A percentile compares a stretch with the other conserved stretches of the same genome.
Evolutionary conservation across 2,113 vertebrate genomes (phyloP).

Genomic region (Balaeniceps rex): DNA sequence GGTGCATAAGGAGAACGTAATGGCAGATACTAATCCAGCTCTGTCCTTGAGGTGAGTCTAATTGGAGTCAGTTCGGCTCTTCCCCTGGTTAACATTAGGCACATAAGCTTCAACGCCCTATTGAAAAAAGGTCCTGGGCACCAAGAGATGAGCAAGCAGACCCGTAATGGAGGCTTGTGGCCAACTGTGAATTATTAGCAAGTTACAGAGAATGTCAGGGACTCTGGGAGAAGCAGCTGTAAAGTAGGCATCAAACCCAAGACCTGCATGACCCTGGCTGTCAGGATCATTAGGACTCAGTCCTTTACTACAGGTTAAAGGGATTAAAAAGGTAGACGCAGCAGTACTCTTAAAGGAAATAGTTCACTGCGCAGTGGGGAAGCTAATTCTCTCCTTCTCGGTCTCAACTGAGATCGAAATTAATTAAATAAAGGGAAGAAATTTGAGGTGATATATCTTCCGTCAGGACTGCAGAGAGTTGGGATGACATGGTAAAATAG

Average conservation of each 20-base stretch:
- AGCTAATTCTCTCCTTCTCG: not conserved
- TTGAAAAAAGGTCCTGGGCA: not conserved
- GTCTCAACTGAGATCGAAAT: not conserved
- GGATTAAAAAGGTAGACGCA: not conserved
- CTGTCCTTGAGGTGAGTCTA: not conserved
- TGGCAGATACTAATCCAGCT: not conserved
- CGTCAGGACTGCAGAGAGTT: not conserved
- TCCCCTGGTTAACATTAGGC: not conserved
- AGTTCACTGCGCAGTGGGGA: not conserved
- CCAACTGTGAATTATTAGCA: not conserved
- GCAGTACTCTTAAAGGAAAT: not conserved
- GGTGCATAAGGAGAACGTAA: not conserved
- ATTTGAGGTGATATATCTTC: not conserved
- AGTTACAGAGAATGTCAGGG: not conserved
- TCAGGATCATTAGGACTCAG: not conserved
- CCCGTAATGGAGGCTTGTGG: not conserved
- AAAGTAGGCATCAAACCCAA: not conserved
- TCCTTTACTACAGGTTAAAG: not conserved
- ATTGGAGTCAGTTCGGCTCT: not conserved
- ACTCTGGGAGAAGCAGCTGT: not conserved
- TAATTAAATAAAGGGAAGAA: slow-evolving; percentile 2
- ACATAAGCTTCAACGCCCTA: not conserved
- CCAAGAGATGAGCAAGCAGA: not conserved
- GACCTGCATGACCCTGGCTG: not conserved
- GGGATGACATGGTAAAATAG: not conserved